These are phyloP conservation scores for Melanerpes aurifrons DNA, from an alignment of 2,113 vertebrate genomes.

Conservation along the genomic window DNA sequence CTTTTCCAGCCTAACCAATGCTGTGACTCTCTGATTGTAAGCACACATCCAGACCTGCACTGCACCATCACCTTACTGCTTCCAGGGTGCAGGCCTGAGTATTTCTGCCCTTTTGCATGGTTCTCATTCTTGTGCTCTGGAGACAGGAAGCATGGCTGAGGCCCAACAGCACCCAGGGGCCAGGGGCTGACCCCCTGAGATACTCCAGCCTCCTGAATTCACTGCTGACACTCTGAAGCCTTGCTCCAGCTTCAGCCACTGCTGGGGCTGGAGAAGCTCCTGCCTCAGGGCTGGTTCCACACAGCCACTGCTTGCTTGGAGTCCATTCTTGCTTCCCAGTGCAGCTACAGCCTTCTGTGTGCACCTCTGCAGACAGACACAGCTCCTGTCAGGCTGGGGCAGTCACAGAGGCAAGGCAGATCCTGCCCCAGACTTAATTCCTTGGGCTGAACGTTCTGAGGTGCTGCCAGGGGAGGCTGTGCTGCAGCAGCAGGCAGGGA, in stretches of 20 bases:
- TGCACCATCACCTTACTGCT: neutral
- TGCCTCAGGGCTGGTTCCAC: neutral
- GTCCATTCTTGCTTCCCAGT: neutral
- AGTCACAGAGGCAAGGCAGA: neutral
- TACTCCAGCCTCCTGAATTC: neutral
- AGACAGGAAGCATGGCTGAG: neutral
- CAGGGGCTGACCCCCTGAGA: neutral
- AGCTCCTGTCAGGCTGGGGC: neutral
- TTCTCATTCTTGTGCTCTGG: neutral
- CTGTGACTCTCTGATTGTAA: no score
- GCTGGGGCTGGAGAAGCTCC: neutral
- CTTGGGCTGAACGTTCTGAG: neutral
- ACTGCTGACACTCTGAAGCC: accelerated
- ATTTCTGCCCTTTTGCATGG: neutral
- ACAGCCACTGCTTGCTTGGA: neutral
- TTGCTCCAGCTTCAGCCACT: neutral
- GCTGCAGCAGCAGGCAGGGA: neutral
- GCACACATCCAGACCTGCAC: accelerated
- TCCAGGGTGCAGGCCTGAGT: no score
- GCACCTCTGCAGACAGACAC: neutral
- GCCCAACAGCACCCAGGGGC: neutral
- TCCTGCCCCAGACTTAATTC: neutral
- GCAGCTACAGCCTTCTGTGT: neutral
- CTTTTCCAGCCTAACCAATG: no score
- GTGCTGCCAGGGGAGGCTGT: neutral